Percentiles rank a stretch among this genome's conserved stretches.
phyloP scores from a whole-genome alignment of 2,113 vertebrate genomes.

The Megaceryle maxima region DNA sequence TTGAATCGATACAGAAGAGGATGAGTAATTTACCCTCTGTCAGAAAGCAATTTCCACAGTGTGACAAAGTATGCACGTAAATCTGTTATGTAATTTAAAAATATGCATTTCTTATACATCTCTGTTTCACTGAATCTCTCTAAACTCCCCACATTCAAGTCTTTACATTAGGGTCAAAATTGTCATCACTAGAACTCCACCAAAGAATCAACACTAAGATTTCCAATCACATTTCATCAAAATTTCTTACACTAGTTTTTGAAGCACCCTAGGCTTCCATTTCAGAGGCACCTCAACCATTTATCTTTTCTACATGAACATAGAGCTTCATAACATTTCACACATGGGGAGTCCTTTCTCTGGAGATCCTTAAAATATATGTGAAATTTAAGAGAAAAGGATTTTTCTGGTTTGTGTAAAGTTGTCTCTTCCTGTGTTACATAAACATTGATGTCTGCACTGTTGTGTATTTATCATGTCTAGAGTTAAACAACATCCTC shows the following conservation, averaged over 20 bases:
- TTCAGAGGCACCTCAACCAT: background rate
- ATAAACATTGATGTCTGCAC: background rate
- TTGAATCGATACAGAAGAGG: background rate
- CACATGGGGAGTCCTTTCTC: background rate
- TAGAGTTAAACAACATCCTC: background rate
- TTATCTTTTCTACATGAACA: background rate
- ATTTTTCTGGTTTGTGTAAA: background rate
- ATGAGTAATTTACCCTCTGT: constrained; percentile 9
- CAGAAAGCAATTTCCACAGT: background rate
- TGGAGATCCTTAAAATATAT: background rate
- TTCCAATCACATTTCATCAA: background rate
- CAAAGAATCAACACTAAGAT: background rate
- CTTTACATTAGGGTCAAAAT: background rate
- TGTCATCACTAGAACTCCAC: background rate
- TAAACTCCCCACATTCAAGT: background rate
- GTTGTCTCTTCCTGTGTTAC: background rate
- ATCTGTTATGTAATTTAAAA: background rate
- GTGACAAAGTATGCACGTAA: background rate
- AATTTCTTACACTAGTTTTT: background rate
- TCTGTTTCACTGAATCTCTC: background rate
- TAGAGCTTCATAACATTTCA: background rate
- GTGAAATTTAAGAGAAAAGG: background rate
- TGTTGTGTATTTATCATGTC: background rate
- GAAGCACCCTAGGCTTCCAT: background rate
- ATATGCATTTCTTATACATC: background rate